Conservation (phyloP, 2,113 vertebrate genomes). For the Ceyx melanurus region DNA sequence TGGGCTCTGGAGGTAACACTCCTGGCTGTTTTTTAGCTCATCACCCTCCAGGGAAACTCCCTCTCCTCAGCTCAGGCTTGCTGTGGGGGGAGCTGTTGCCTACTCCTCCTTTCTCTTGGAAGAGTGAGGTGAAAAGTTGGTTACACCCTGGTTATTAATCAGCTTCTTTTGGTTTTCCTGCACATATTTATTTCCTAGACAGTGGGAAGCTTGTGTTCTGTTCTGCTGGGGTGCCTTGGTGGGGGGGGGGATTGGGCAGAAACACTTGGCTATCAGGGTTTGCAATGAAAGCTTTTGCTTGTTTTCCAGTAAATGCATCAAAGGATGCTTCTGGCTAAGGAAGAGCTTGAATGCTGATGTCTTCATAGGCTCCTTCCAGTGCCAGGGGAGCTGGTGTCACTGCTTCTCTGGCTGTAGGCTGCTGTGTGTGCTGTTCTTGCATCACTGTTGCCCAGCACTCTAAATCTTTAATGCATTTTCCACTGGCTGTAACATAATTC, state of each 20-base stretch:
- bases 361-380: neutral
- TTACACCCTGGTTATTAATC: neutral
- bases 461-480: constrained; percentile 69
- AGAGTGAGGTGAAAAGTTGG: neutral
- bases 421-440: neutral
- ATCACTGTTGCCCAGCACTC: constrained; percentile 6
- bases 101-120: neutral
- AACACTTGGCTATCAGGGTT: neutral
- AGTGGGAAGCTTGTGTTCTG: neutral
- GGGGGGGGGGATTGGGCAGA: neutral
- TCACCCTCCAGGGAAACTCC: neutral
- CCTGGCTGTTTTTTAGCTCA: neutral
- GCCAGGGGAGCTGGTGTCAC: neutral
- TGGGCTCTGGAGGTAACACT: neutral
- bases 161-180: neutral
- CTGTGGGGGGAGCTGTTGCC: neutral
- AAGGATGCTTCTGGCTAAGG: neutral
- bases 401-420: neutral
- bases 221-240: neutral
- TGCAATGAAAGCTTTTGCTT: neutral
- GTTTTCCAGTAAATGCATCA: neutral
- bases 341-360: neutral
- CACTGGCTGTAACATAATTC: constrained; percentile 36
- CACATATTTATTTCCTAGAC: neutral
- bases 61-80: neutral